A percentile compares a stretch with the other conserved stretches of the same genome.
These are phyloP conservation scores for Upupa epops DNA, from an alignment of 2,113 vertebrate species.

Conservation along the genomic window DNA sequence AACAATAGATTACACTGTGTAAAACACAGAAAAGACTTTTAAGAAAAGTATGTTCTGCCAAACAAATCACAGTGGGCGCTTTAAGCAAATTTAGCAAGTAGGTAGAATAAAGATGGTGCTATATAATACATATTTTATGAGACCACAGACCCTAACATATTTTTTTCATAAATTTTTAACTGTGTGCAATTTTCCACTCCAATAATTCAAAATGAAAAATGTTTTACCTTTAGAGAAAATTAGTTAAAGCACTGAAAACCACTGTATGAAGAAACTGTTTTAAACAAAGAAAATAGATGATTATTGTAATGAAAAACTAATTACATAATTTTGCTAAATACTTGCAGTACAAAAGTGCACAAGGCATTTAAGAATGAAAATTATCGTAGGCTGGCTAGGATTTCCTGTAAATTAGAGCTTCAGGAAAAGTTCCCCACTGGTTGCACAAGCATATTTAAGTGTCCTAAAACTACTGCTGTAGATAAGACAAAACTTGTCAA, in stretches of 20 bases:
- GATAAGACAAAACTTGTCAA: background rate
- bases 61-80: constrained; percentile 41
- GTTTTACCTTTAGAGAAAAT: constrained; percentile 48
- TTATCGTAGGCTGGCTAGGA: background rate
- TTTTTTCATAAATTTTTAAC: constrained; percentile 65
- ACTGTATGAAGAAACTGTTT: background rate
- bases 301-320: background rate
- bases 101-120: constrained; percentile 49
- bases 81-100: constrained; percentile 52
- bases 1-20: background rate
- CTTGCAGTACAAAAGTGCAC: background rate
- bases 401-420: background rate
- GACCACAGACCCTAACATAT: background rate
- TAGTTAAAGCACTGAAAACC: background rate
- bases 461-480: background rate
- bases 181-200: constrained; percentile 61
- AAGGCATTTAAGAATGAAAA: background rate
- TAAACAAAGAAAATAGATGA: background rate
- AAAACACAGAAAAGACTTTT: background rate
- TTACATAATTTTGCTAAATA: background rate
- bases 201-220: constrained; percentile 61
- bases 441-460: background rate
- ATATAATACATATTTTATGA: constrained; percentile 59
- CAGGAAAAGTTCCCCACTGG: background rate
- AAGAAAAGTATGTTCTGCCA: background rate